Evolutionary conservation across 2,113 vertebrate species (phyloP), one percentile per base, ranked within the genome.

Genomic region (Sakesphorus luctuosus): DNA sequence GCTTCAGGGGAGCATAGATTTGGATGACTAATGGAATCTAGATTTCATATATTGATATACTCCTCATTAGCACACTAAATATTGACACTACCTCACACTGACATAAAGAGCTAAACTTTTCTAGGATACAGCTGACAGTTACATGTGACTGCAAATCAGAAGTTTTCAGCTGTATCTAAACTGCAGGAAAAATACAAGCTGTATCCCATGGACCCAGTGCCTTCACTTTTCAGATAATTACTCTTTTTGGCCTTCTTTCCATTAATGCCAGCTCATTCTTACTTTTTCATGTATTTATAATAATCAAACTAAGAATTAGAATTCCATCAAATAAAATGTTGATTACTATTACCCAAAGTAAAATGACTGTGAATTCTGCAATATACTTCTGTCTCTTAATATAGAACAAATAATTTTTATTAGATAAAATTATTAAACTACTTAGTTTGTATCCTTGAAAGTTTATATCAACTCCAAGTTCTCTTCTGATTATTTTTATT

Each of bases 51-150:
- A 83, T 52, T 80, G 46, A 92, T 91, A 67, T 59, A 29, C 19
- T 90, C 91, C 63, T 95, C 62, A 94, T 95, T 78, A 94, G 82
- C 73, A 86, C 91, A 55, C 72, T 94, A 75, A 91, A 89, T 73
- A 95, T 87, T 95, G 80, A 78, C 49, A 43, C 7, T 84, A 49
- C 2, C 13, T 62, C 69, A 49, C n/a, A 62, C 20, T 49, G 29
- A 26, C 17, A 40, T 52, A 73, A 68, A 81, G 17, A 84, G 3
- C 10, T 66, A 46, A 84, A 49, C 35, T 69, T 80, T 89, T 73
- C 18, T 52, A 28, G 49, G 24, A 11, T 38, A 52, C 7, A 84
- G 31, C 26, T 69, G n/a, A 58, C 14, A 80, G 13, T 29, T 49
- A 46, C 13, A 31, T 12, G 18, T 75, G 7, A 50, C 43, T 58